These are phyloP conservation scores for Carabus problematicus DNA, from an alignment of 2,888 invertebrate species.

Conservation along the genomic window DNA sequence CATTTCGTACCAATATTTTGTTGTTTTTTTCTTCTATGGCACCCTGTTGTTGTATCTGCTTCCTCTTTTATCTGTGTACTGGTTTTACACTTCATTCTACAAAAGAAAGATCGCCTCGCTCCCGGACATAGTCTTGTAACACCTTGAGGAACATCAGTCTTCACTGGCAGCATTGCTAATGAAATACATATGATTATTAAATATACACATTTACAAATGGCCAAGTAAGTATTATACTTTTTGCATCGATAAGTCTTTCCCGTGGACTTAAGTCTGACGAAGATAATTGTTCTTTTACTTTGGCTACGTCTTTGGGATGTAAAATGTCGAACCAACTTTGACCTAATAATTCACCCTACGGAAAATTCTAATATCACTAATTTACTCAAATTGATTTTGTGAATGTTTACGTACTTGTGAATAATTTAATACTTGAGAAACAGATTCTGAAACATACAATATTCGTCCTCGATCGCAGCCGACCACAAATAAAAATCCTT, in stretches of 20 bases:
- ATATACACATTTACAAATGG: slow-evolving; percentile 9
- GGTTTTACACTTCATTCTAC: slow-evolving; percentile 86
- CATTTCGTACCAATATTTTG: slow-evolving; percentile 60
- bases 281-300: slow-evolving; percentile 93
- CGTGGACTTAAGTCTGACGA: slow-evolving; percentile 88
- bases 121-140: slow-evolving; percentile 84
- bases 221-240: slow-evolving; percentile 67
- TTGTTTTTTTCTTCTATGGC: slow-evolving; percentile 71
- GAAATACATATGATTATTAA: slow-evolving; percentile 44
- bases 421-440: slow-evolving; percentile 80
- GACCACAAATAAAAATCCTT: slow-evolving; percentile 90
- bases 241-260: slow-evolving; percentile 89
- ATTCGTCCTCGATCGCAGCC: slow-evolving; percentile 92
- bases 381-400: background rate
- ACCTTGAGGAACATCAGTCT: slow-evolving; percentile 81
- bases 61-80: slow-evolving; percentile 76
- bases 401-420: slow-evolving; percentile 69
- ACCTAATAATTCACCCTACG: slow-evolving; percentile 82
- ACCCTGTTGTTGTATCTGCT: slow-evolving; percentile 67
- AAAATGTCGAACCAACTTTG: slow-evolving; percentile 94
- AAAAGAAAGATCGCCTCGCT: slow-evolving; percentile 90
- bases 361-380: slow-evolving; percentile 32
- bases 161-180: slow-evolving; percentile 89
- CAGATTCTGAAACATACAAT: slow-evolving; percentile 89
- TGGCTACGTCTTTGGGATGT: slow-evolving; percentile 93